These are phyloP conservation scores for Carlito syrichta DNA, from an alignment of 2,113 vertebrate genomes.

Conservation along the genomic window DNA sequence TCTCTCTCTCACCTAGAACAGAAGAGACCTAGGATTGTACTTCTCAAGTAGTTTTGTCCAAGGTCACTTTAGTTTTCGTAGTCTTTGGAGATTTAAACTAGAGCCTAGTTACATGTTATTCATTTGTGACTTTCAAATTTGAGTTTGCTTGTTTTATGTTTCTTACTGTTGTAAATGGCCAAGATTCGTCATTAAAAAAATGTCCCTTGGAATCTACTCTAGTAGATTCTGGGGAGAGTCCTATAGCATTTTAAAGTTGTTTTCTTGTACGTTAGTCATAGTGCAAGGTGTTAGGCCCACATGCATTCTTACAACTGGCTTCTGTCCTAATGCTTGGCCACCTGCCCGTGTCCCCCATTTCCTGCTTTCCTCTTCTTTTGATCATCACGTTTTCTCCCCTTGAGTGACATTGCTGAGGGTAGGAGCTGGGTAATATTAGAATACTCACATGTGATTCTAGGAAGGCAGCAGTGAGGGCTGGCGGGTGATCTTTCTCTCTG, in stretches of 20 bases:
- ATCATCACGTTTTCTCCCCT: neutral
- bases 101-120: neutral
- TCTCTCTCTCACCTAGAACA: neutral
- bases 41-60: neutral
- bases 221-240: neutral
- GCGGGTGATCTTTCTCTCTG: neutral
- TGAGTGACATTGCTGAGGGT: neutral
- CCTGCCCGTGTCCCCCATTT: neutral
- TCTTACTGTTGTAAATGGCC: neutral
- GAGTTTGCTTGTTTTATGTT: neutral
- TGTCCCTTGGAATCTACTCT: neutral
- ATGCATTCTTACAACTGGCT: rapidly evolving
- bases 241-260: too few relatives aligned
- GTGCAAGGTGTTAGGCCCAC: neutral
- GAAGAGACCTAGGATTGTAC: too few relatives aligned
- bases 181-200: neutral
- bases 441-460: rapidly evolving
- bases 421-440: neutral
- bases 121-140: neutral
- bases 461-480: neutral
- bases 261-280: neutral
- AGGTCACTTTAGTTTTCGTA: neutral
- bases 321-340: neutral
- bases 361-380: neutral
- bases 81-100: neutral